These are phyloP conservation scores for Carlito syrichta DNA, from an alignment of 2,113 vertebrate species.

Conservation along the genomic window DNA sequence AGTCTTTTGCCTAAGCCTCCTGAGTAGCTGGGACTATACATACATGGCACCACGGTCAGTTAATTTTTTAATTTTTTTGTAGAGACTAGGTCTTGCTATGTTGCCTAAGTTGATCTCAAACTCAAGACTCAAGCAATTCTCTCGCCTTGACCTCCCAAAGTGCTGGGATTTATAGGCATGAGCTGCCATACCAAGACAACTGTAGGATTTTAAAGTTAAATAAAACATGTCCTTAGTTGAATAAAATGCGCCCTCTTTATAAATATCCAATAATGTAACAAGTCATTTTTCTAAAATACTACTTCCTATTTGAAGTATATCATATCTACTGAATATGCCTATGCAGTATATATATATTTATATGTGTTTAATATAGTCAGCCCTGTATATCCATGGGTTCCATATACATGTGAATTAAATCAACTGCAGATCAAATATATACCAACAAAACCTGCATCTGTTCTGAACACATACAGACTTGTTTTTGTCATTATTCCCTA, in stretches of 20 bases:
- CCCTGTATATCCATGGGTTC: background rate
- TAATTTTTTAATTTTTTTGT: no score
- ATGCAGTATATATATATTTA: background rate
- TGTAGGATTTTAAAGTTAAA: conserved; percentile 29
- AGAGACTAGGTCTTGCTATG: no score
- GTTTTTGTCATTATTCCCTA: background rate
- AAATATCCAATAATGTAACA: conserved; percentile 8
- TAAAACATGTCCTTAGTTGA: background rate
- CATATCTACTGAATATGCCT: background rate
- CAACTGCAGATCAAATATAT: background rate
- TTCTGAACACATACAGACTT: background rate
- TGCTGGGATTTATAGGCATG: no score
- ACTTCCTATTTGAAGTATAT: conserved; percentile 32
- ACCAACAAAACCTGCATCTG: no score
- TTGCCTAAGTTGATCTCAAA: no score
- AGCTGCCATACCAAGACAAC: no score
- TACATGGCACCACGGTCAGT: no score
- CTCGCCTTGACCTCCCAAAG: no score
- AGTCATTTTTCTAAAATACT: conserved; percentile 34
- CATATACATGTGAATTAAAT: background rate
- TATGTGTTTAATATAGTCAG: background rate
- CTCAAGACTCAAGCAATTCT: no score
- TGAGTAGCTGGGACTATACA: no score
- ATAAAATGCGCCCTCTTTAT: conserved; percentile 3
- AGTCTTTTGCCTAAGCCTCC: no score